Evolutionary conservation across 1,140 invertebrate genomes (phyloP).

Genomic region (Proales similis): DNA sequence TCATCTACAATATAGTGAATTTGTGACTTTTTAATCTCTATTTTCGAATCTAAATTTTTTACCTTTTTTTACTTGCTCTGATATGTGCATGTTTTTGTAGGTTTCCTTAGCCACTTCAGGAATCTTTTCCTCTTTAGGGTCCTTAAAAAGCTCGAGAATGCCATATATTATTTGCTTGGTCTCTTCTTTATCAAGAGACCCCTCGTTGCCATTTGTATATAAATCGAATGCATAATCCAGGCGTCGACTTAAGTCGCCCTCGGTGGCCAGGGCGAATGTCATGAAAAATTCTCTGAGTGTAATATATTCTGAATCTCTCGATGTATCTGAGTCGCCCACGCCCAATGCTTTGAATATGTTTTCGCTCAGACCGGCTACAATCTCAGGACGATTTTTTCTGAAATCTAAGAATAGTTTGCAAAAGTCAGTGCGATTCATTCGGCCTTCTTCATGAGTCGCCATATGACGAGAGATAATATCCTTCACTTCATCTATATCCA

Average conservation of each 20-base stretch:
- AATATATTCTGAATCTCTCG: constrained; percentile 10
- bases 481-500: neutral
- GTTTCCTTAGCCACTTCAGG: constrained; percentile 20
- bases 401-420: constrained; percentile 2
- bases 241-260: constrained; percentile 5
- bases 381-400: constrained; percentile 20
- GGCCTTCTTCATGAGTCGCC: constrained; percentile 13
- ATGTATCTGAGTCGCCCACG: neutral
- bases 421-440: constrained; percentile 32
- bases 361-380: constrained; percentile 1
- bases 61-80: constrained; percentile 33
- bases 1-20: too few relatives aligned
- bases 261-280: constrained; percentile 11
- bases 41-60: too few relatives aligned
- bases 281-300: constrained; percentile 31
- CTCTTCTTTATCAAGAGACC: constrained; percentile 12
- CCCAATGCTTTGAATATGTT: constrained; percentile 25
- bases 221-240: constrained; percentile 35
- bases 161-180: constrained; percentile 16
- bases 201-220: constrained; percentile 19
- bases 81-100: constrained; percentile 29
- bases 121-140: constrained; percentile 3
- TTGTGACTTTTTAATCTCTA: too few relatives aligned
- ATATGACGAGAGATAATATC: neutral
- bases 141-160: constrained; percentile 20